Evolutionary conservation across 37 sponge, comb jelly and placozoan species (phyloP).

Genomic region (Amphimedon queenslandica): DNA sequence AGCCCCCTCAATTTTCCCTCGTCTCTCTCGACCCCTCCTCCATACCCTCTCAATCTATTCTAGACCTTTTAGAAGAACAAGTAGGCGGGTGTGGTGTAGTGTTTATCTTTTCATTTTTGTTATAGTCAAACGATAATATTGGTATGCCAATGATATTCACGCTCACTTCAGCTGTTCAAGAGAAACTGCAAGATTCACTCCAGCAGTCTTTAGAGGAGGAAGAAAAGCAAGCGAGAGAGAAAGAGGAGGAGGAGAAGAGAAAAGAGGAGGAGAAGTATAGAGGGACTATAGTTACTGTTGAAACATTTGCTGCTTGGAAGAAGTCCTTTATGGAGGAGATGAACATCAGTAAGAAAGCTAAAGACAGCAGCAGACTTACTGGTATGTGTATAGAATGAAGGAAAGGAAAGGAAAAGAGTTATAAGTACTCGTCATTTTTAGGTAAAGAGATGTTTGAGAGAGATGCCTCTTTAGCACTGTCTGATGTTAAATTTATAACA

Average conservation of each 20-base stretch:
- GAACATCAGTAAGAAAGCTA: background rate
- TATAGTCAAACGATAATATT: constrained; percentile 57
- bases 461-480: constrained; percentile 73
- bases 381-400: background rate
- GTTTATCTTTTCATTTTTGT: background rate
- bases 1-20: constrained; percentile 12
- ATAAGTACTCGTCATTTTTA: background rate
- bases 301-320: constrained; percentile 73
- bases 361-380: no score
- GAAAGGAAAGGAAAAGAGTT: background rate
- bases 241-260: constrained; percentile 42
- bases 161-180: constrained; percentile 42
- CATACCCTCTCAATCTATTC: no score
- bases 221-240: constrained; percentile 22
- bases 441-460: constrained; percentile 85
- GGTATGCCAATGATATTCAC: constrained; percentile 81
- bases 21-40: no score
- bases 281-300: constrained; percentile 78
- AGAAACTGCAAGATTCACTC: constrained; percentile 37
- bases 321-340: constrained; percentile 62
- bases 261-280: constrained; percentile 53
- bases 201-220: constrained; percentile 22
- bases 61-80: no score
- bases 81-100: background rate
- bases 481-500: constrained; percentile 60